These are phyloP conservation scores for Ictidomys tridecemlineatus DNA, from an alignment of 2,113 vertebrate genomes.

Conservation along the genomic window DNA sequence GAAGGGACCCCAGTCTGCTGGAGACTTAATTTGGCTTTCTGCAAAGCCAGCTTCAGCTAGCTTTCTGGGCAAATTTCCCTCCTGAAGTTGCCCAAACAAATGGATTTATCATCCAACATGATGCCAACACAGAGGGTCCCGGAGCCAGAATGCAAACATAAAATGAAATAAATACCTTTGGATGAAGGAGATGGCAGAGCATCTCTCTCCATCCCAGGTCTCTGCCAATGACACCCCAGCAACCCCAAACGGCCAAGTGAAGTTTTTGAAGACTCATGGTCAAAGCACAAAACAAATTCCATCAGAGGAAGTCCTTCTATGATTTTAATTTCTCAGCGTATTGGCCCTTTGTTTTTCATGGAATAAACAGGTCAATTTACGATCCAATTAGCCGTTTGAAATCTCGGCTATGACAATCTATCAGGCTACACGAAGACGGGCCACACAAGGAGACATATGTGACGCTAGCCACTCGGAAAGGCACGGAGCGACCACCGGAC, in stretches of 20 bases:
- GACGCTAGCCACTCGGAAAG: not conserved
- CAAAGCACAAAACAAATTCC: slow-evolving; percentile 63
- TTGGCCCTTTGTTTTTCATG: slow-evolving; percentile 39
- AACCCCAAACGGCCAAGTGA: not conserved
- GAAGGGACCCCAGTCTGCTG: slow-evolving; percentile 75
- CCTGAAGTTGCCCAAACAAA: slow-evolving; percentile 80
- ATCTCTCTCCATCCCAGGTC: not conserved
- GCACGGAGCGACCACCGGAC: no score
- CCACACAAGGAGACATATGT: not conserved
- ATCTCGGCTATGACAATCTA: slow-evolving; percentile 1
- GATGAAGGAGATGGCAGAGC: slow-evolving; percentile 44
- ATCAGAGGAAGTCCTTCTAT: not conserved
- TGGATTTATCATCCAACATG: slow-evolving; percentile 76
- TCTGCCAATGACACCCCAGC: slow-evolving; percentile 40
- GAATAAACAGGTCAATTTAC: slow-evolving; percentile 58
- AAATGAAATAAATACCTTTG: slow-evolving; percentile 76
- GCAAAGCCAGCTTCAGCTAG: slow-evolving; percentile 74
- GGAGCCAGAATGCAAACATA: slow-evolving; percentile 63
- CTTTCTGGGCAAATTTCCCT: slow-evolving; percentile 82
- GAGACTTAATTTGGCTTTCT: slow-evolving; percentile 79
- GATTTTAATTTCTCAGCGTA: slow-evolving; percentile 60
- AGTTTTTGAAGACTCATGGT: slow-evolving; percentile 70
- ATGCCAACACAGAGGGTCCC: slow-evolving; percentile 56
- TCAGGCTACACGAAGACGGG: not conserved
- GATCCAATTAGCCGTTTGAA: slow-evolving; percentile 16